A percentile compares a stretch with the other conserved stretches of the same genome.
phyloP scores from a whole-genome alignment of 2,888 invertebrate species.

The Phortica okadai region DNA sequence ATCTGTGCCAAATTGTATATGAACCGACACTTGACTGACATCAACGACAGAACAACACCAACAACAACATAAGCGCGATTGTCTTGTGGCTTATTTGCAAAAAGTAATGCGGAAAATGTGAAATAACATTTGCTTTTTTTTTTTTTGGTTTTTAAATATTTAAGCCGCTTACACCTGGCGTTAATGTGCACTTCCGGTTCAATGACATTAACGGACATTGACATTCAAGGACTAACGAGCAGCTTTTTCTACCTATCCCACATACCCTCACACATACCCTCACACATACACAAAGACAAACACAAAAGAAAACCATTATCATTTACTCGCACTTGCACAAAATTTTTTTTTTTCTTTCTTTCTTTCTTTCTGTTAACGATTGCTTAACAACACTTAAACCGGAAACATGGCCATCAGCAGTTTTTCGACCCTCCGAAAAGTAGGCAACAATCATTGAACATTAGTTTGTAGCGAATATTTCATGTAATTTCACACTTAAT shows the following conservation, averaged over 20 bases:
- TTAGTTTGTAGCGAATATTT: not conserved
- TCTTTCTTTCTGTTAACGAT: not conserved
- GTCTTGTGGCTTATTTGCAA: too few species aligned
- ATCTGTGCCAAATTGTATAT: conserved; percentile 11
- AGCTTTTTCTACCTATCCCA: not conserved
- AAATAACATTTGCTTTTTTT: too few species aligned
- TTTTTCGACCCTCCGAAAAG: not conserved
- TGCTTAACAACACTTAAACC: not conserved
- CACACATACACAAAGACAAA: too few species aligned
- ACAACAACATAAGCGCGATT: too few species aligned
- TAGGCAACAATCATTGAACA: not conserved
- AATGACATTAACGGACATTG: not conserved
- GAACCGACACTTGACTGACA: conserved; percentile 15
- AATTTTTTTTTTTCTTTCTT: not conserved
- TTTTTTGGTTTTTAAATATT: too few species aligned
- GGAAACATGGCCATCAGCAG: conserved; percentile 2
- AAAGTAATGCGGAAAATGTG: too few species aligned
- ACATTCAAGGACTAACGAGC: not conserved
- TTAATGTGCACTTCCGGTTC: not conserved
- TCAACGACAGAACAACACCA: too few species aligned
- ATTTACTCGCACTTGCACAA: not conserved
- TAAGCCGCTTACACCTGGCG: too few species aligned
- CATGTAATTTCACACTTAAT: conserved; percentile 26
- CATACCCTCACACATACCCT: too few species aligned
- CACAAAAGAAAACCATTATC: not conserved